Base-by-base conservation (phyloP, 2,888 invertebrate species). In the Lomographa bimaculata region DNA sequence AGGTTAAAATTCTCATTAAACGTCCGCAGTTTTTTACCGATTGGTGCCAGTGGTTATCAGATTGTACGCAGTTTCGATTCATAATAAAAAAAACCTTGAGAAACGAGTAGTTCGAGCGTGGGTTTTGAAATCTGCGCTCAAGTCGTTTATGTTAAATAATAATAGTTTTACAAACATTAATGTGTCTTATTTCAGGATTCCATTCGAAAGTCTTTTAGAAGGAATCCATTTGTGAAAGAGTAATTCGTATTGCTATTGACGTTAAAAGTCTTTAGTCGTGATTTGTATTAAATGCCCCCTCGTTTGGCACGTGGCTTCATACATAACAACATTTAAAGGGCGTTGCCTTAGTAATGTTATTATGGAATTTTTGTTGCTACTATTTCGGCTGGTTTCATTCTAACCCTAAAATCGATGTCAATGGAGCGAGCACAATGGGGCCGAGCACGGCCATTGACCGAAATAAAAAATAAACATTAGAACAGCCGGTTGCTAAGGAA, bases 371-470 rank as follows among this genome's bases (percentile, higher is more conserved):
- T 34, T 25, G 32, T 37, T 18, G 33, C 33, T 40, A 11, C 50
- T 52, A 63, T 57, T 68, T 62, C 37, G 46, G 51, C 38, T 57
- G 54, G 54, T 60, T 73, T 64, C 71, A 74, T 69, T 73, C 73
- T 76, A 77, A 80, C 79, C 80, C 79, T 72, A 77, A 66, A 62
- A 81, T 78, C 61, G 78, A 77, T 81, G 79, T 84, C 81, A 84
- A 79, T 81, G 72, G 80, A 79, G 63, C 74, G 70, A 45, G 54
- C 60, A 77, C 73, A 77, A 76, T 75, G 70, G 69, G 72, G 69
- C 71, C 71, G 71, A 49, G 52, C 50, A 54, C 81, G 85, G 82
- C 69, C 83, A 71, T 83, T 85, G 83, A 86, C 85, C 82, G 81
- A 78, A 78, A 78, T 77, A 81, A 83, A 79, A 84, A 83, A 78